phyloP scores from a whole-genome alignment of 2,113 vertebrate species.

The Perca flavescens region DNA sequence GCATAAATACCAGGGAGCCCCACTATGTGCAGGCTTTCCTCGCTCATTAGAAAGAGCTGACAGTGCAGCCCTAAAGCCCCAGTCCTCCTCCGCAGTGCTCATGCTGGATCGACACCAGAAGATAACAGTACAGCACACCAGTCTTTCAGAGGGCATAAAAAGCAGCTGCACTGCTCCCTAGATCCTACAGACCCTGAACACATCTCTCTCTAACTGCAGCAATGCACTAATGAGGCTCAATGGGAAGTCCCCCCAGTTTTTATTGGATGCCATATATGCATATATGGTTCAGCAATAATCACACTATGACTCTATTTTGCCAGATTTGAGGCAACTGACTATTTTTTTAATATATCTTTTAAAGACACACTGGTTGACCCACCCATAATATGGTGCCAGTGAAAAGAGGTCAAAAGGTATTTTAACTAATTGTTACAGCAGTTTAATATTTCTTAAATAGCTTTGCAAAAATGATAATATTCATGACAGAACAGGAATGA shows the following conservation, averaged over 20 bases:
- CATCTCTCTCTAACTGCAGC: constrained; percentile 50
- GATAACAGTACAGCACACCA: constrained; percentile 61
- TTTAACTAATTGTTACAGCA: not conserved
- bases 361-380: constrained; percentile 2
- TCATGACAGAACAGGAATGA: not conserved
- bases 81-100: constrained; percentile 74
- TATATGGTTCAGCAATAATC: not conserved
- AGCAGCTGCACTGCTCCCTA: constrained; percentile 53
- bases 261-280: not conserved
- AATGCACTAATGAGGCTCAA: constrained; percentile 61
- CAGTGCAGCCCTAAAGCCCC: constrained; percentile 64
- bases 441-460: not conserved
- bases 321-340: not conserved
- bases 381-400: not conserved
- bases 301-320: not conserved
- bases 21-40: constrained; percentile 70
- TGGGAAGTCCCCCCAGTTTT: constrained; percentile 35
- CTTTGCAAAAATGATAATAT: not conserved
- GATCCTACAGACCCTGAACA: constrained; percentile 26
- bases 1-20: constrained; percentile 67
- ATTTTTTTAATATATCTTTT: not conserved
- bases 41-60: constrained; percentile 81
- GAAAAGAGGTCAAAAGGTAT: not conserved
- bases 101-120: constrained; percentile 71
- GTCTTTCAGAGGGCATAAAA: constrained; percentile 49